phyloP scores from a whole-genome alignment of 2,113 vertebrate species.

The Rousettus leschenaultii region DNA sequence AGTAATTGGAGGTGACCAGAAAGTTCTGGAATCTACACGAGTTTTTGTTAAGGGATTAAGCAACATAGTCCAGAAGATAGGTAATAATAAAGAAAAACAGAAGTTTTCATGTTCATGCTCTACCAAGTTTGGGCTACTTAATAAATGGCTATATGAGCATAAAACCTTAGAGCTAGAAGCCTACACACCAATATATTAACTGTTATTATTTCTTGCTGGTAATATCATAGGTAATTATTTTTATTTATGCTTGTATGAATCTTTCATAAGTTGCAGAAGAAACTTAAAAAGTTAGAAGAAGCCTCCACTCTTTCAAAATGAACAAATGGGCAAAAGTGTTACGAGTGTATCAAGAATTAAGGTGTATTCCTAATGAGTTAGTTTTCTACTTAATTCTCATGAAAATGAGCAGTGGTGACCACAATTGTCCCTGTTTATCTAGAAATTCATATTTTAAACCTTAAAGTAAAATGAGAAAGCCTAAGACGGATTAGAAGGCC shows the following conservation, averaged over 20 bases:
- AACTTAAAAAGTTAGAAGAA: neutral
- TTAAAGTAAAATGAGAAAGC: neutral
- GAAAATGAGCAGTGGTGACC: neutral
- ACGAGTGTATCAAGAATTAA: neutral
- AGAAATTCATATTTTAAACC: constrained; percentile 11
- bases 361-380: neutral
- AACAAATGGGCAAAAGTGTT: neutral
- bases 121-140: neutral
- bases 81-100: neutral
- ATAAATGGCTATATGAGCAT: neutral
- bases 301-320: neutral
- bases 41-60: neutral
- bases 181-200: neutral
- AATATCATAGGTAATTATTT: neutral
- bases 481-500: neutral
- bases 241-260: neutral
- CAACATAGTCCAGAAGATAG: neutral
- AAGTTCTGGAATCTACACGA: neutral
- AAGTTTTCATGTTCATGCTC: neutral
- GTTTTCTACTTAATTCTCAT: neutral
- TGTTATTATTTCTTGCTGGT: neutral
- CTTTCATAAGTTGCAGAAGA: neutral
- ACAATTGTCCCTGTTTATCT: neutral
- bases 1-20: neutral
- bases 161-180: neutral